phyloP scores from a whole-genome alignment of 2,113 vertebrate genomes.

The Chlamydotis undulata region DNA sequence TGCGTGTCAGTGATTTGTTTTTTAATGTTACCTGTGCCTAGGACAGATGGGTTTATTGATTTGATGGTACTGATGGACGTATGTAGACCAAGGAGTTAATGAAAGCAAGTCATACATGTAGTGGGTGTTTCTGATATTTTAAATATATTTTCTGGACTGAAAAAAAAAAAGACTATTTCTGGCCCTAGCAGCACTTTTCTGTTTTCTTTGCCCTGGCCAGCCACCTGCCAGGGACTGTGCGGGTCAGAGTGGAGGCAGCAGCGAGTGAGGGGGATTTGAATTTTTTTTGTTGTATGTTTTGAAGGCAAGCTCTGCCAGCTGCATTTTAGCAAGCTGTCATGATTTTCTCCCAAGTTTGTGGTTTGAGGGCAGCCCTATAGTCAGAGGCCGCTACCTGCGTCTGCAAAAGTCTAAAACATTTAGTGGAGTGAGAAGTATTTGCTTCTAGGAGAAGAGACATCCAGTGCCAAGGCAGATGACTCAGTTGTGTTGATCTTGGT shows the following conservation, averaged over 20 bases:
- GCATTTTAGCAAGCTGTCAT: constrained; percentile 44
- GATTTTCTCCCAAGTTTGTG: constrained; percentile 18
- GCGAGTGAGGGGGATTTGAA: neutral
- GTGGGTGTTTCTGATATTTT: neutral
- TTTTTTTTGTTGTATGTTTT: neutral
- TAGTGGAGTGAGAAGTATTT: constrained; percentile 13
- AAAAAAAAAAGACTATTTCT: neutral
- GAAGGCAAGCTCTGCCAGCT: constrained; percentile 49
- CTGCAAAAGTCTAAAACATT: constrained; percentile 48
- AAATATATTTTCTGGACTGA: neutral
- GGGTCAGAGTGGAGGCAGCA: neutral
- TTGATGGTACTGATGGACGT: neutral
- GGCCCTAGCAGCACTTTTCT: neutral
- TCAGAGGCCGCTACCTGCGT: constrained; percentile 25
- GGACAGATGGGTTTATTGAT: neutral
- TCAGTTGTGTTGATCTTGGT: neutral
- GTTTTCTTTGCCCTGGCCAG: neutral
- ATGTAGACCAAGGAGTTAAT: neutral
- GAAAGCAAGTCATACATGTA: neutral
- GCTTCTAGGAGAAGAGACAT: neutral
- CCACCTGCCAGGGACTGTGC: neutral
- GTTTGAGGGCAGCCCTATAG: constrained; percentile 11
- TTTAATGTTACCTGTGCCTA: neutral
- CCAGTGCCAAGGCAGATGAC: neutral
- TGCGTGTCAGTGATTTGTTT: neutral